These are phyloP conservation scores for Thelaira solivaga DNA, from an alignment of 2,888 invertebrate genomes.

Conservation along the genomic window DNA sequence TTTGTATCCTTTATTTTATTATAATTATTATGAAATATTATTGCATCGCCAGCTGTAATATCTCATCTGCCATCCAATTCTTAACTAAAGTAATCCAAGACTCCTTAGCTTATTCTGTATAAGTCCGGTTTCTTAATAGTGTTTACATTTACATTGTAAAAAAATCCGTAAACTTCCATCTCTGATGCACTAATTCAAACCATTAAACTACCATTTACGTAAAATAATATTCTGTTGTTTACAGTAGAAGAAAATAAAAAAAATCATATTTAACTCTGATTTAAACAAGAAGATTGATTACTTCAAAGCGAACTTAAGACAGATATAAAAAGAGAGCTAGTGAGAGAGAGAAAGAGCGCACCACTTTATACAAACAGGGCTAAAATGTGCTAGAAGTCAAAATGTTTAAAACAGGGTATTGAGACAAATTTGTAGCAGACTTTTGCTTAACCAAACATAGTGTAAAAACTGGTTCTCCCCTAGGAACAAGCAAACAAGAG, in stretches of 20 bases:
- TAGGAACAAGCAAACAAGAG: conserved; percentile 24
- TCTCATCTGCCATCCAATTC: too few species aligned
- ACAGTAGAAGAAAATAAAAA: conserved; percentile 5
- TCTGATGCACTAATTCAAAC: neutral
- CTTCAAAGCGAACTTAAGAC: conserved; percentile 9
- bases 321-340: neutral
- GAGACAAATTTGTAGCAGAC: conserved; percentile 76
- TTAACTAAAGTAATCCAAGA: too few species aligned
- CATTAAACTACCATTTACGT: conserved; percentile 34
- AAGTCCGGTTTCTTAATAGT: too few species aligned
- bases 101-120: too few species aligned
- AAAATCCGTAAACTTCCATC: neutral
- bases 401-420: conserved; percentile 57
- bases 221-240: conserved; percentile 4
- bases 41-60: too few species aligned
- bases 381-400: conserved; percentile 2
- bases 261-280: conserved; percentile 28
- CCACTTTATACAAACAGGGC: too few species aligned
- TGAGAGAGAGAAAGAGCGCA: neutral
- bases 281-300: conserved; percentile 54
- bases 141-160: too few species aligned
- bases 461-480: conserved; percentile 39
- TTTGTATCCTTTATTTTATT: too few species aligned
- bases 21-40: too few species aligned
- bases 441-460: conserved; percentile 66